These are phyloP conservation scores for Gymnorhina tibicen DNA, from an alignment of 2,113 vertebrate genomes.

Conservation along the genomic window DNA sequence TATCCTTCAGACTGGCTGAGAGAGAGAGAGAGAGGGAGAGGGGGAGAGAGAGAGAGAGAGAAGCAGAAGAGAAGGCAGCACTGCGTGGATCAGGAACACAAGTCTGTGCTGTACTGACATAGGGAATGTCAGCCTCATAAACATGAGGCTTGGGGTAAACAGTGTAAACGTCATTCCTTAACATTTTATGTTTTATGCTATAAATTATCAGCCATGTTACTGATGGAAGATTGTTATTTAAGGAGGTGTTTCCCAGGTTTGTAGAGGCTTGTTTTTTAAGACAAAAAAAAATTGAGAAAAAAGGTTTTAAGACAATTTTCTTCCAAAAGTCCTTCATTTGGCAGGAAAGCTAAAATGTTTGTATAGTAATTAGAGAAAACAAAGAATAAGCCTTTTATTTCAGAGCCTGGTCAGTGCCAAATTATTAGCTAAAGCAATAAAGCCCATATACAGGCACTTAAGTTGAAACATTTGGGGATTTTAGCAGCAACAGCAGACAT, in stretches of 20 bases:
- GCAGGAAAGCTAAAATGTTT: not conserved
- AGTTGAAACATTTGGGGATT: not conserved
- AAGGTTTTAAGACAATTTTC: not conserved
- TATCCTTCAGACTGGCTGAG: not conserved
- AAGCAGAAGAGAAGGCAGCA: not conserved
- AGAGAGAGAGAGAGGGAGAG: accelerated
- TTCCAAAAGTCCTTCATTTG: not conserved
- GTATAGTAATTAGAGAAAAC: not conserved
- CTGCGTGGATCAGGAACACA: not conserved
- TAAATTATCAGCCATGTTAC: not conserved
- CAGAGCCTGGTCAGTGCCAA: not conserved
- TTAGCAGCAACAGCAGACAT: not conserved
- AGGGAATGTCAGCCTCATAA: not conserved
- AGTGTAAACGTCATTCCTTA: not conserved
- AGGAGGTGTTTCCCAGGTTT: not conserved
- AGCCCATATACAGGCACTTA: not conserved
- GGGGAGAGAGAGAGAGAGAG: not conserved
- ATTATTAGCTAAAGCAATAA: not conserved
- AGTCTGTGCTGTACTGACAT: not conserved
- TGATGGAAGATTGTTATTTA: not conserved
- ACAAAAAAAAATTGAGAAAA: not conserved
- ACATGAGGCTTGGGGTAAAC: not conserved
- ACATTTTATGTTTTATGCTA: not conserved
- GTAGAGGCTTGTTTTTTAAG: not conserved
- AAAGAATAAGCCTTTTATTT: not conserved